Base-by-base conservation (phyloP, 2,797 vertebrate genomes). In the Premnoplex brunnescens region DNA sequence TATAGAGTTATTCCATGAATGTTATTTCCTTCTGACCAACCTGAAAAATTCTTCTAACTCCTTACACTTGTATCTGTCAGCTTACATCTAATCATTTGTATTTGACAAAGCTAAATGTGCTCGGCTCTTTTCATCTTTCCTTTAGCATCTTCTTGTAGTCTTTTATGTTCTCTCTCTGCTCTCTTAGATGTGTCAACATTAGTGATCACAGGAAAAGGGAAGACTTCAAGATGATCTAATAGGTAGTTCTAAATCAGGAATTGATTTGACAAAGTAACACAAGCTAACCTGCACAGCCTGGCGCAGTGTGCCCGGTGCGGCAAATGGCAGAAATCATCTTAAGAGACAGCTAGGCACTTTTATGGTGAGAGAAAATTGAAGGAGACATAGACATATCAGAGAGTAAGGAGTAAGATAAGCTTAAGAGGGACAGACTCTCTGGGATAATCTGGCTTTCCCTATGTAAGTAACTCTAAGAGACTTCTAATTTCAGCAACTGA, bases 281-380 rank as follows among this genome's bases (percentile, higher is more conserved):
- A 62, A 56, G 63, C 59, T 56, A 88, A 74, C 89, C 83, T 92
- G 62, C 55, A 75, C 56, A 72, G 76, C 59, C 48, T 64, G 49
- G 28, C 36, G 48, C 37, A 21, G 54, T 67, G 43, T 91, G 60
- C 75, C 75, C 76, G 56, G 66, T 23, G 73, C 91, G 64, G 66
- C 60, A 96, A 96, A 85, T 37, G 54, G 78, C 49, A 91, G 87
- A 96, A 95, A 96, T 96, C 81, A 93, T 94, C 81, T 87, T 64
- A 86, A 81, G 62, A 96, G 94, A 87, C 91, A 94, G 68, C 32
- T 49, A 76, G 79, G 90, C 67, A 80, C 88, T 95, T 96, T 93
- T 95, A 94, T 56, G 59, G 73, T 52, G 52, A 80, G 54, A 39
- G 39, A 88, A 86, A 87, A 93, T 85, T 91, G 67, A 83, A 93